Conservation (phyloP, 1,140 invertebrate genomes). For the Tribolium castaneum region DNA sequence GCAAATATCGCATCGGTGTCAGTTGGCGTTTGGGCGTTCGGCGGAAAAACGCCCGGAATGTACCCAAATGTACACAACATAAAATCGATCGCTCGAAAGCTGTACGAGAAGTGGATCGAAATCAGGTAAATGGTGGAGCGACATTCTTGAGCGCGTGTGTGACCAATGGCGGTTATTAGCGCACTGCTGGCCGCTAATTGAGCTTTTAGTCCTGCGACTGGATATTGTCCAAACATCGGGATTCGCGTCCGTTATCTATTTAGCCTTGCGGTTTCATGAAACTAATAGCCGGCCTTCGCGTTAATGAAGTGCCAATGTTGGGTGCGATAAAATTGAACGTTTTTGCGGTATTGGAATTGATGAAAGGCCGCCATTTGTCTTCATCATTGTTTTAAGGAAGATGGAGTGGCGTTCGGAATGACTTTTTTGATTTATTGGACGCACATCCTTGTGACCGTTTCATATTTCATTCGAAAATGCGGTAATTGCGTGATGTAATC, state of each 20-base stretch:
- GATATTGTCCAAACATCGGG: background rate
- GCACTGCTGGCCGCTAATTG: too few relatives aligned
- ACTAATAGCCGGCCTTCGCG: background rate
- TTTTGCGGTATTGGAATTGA: slow-evolving; percentile 10
- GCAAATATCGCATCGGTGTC: slow-evolving; percentile 13
- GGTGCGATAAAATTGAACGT: background rate
- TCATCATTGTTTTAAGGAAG: slow-evolving; percentile 21
- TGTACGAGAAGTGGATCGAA: background rate
- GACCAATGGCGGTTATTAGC: background rate
- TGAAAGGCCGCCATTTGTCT: background rate
- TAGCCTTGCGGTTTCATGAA: slow-evolving; percentile 24
- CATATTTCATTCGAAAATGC: background rate
- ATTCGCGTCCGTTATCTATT: slow-evolving; percentile 14
- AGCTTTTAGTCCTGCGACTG: background rate
- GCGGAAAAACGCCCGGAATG: background rate
- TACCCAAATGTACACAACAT: background rate
- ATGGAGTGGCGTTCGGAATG: background rate
- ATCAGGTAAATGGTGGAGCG: slow-evolving; percentile 1
- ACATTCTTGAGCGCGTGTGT: background rate
- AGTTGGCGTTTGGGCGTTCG: background rate
- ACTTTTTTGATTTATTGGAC: background rate
- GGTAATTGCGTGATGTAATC: background rate
- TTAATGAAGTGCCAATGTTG: slow-evolving; percentile 16
- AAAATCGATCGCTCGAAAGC: background rate
- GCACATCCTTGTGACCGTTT: background rate